These are phyloP conservation scores for Cantharis nigra DNA, from an alignment of 2,888 invertebrate genomes.

Conservation along the genomic window DNA sequence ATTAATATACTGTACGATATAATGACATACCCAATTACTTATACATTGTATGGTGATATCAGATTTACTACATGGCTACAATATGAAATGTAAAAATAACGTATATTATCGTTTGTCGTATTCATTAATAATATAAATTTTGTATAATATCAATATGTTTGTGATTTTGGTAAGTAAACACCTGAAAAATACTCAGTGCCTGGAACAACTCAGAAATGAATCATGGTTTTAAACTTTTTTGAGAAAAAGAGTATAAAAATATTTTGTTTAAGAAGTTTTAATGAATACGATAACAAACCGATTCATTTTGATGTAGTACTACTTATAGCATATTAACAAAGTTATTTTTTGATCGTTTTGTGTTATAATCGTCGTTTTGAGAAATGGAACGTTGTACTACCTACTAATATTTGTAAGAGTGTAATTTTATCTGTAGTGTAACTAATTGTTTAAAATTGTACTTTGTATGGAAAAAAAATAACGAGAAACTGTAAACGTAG, in stretches of 20 bases:
- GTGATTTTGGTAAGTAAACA: neutral
- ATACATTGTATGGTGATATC: neutral
- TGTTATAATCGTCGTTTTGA: neutral
- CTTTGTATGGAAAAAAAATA: neutral
- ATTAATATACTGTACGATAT: constrained; percentile 2
- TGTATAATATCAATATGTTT: neutral
- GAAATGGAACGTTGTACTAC: neutral
- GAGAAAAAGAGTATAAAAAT: neutral
- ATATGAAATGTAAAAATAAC: neutral
- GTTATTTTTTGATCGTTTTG: neutral
- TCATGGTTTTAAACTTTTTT: neutral
- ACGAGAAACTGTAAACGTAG: neutral
- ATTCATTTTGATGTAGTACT: neutral
- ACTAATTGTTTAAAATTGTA: neutral
- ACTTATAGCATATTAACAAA: neutral
- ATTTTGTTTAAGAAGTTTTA: neutral
- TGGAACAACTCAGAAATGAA: neutral
- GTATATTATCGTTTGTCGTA: neutral
- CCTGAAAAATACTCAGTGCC: neutral
- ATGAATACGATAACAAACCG: neutral
- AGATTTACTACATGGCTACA: neutral
- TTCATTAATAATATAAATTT: neutral
- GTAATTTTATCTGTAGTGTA: neutral
- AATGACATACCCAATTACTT: neutral
- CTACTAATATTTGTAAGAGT: neutral